These are phyloP conservation scores for Tetrax tetrax DNA, from an alignment of 2,113 vertebrate genomes.

Conservation along the genomic window DNA sequence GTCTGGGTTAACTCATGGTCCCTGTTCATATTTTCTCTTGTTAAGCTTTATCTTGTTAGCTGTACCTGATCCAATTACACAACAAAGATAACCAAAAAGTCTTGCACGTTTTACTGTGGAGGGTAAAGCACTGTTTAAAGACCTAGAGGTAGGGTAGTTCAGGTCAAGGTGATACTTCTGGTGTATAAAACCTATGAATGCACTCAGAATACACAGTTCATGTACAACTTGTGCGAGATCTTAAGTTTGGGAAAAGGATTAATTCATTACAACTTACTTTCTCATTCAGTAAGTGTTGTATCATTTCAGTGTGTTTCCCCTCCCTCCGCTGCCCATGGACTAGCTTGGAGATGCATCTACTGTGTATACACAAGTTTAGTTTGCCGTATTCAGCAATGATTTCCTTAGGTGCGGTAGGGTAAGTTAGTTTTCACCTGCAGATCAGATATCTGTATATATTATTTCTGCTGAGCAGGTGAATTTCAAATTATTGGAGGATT, in stretches of 20 bases:
- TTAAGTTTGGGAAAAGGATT: not conserved
- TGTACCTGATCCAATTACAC: not conserved
- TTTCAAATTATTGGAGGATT: not conserved
- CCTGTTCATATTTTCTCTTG: not conserved
- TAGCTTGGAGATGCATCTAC: not conserved
- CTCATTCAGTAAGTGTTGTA: not conserved
- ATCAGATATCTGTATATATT: not conserved
- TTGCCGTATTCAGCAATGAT: not conserved
- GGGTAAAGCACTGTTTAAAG: not conserved
- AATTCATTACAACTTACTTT: not conserved
- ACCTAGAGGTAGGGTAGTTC: not conserved
- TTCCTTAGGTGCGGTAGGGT: not conserved
- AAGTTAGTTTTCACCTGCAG: not conserved
- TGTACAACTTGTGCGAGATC: not conserved
- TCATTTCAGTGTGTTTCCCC: not conserved
- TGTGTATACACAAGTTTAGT: not conserved
- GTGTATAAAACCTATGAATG: not conserved
- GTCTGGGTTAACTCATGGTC: not conserved
- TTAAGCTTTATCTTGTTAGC: not conserved
- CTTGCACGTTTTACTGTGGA: not conserved
- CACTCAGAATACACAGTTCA: not conserved
- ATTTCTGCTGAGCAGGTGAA: not conserved
- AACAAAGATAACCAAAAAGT: not conserved
- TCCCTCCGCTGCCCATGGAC: no score
- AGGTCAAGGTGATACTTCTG: not conserved